phyloP scores from a whole-genome alignment of 1,140 invertebrate genomes.

The Ceratina australensis region DNA sequence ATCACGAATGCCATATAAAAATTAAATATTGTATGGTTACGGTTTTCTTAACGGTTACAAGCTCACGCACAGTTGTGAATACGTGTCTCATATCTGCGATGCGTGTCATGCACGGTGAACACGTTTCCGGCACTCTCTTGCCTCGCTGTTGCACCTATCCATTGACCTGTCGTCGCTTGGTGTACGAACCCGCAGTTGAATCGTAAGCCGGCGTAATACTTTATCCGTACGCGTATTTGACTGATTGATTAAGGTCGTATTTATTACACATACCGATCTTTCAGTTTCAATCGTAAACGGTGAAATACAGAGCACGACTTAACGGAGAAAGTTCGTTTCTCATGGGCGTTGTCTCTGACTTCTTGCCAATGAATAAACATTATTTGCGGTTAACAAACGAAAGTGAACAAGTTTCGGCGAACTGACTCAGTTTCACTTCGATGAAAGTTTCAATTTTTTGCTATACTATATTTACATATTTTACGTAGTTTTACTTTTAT shows the following conservation, averaged over 20 bases:
- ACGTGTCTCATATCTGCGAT: constrained; percentile 53
- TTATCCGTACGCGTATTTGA: background rate
- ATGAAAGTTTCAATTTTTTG: background rate
- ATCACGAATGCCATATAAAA: background rate
- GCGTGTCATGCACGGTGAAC: constrained; percentile 62
- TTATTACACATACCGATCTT: background rate
- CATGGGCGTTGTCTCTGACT: background rate
- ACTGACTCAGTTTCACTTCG: background rate
- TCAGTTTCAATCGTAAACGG: background rate
- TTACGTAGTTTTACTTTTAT: too few species aligned
- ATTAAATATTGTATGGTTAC: constrained; percentile 15
- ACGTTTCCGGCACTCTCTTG: constrained; percentile 61
- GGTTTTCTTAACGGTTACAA: constrained; percentile 58
- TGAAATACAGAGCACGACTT: background rate
- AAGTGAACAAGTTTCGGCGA: background rate
- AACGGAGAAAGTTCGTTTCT: background rate
- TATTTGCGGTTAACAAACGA: background rate
- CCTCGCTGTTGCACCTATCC: constrained; percentile 55
- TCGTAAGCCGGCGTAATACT: constrained; percentile 22
- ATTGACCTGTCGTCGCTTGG: constrained; percentile 49
- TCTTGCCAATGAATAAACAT: background rate
- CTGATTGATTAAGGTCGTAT: background rate
- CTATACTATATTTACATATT: background rate
- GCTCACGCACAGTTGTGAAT: constrained; percentile 48
- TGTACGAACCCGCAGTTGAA: constrained; percentile 29